These are phyloP conservation scores for Prorops nasuta DNA, from an alignment of 1,140 invertebrate species.

Conservation along the genomic window DNA sequence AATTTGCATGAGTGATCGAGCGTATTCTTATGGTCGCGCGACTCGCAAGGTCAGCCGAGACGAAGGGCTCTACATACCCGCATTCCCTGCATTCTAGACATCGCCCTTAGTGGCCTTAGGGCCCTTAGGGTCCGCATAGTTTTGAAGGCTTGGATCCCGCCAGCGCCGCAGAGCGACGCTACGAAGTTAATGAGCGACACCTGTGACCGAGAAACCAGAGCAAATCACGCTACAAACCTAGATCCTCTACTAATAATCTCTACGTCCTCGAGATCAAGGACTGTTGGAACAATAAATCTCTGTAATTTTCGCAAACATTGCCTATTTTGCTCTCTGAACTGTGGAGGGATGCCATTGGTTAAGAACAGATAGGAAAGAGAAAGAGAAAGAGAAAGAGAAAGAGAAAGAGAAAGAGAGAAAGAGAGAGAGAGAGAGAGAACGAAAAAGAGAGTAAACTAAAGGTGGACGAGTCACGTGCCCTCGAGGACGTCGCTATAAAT, in stretches of 20 bases:
- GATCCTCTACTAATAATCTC: too few species aligned
- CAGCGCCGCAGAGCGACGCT: slow-evolving; percentile 88
- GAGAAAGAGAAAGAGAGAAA: neutral
- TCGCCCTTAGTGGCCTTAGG: slow-evolving; percentile 89
- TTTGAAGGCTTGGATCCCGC: slow-evolving; percentile 97
- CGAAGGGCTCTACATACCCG: slow-evolving; percentile 80
- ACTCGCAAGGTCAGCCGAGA: slow-evolving; percentile 53
- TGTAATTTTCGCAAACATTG: too few species aligned
- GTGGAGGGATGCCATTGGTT: too few species aligned
- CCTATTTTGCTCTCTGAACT: too few species aligned
- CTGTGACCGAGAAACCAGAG: slow-evolving; percentile 66
- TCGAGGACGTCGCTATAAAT: too few species aligned
- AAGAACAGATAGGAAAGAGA: neutral
- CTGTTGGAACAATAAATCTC: too few species aligned
- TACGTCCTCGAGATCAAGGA: too few species aligned
- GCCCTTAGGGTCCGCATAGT: slow-evolving; percentile 95
- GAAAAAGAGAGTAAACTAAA: slow-evolving; percentile 14
- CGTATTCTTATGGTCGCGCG: too few species aligned
- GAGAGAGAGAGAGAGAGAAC: too few species aligned
- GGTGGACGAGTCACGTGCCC: slow-evolving; percentile 19
- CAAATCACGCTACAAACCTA: slow-evolving; percentile 48
- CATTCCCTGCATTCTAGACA: slow-evolving; percentile 98
- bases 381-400: neutral
- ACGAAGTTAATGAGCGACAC: slow-evolving; percentile 97
- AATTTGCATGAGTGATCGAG: too few species aligned